phyloP scores from a whole-genome alignment of 2,797 vertebrate species.

The Uromys caudimaculatus region DNA sequence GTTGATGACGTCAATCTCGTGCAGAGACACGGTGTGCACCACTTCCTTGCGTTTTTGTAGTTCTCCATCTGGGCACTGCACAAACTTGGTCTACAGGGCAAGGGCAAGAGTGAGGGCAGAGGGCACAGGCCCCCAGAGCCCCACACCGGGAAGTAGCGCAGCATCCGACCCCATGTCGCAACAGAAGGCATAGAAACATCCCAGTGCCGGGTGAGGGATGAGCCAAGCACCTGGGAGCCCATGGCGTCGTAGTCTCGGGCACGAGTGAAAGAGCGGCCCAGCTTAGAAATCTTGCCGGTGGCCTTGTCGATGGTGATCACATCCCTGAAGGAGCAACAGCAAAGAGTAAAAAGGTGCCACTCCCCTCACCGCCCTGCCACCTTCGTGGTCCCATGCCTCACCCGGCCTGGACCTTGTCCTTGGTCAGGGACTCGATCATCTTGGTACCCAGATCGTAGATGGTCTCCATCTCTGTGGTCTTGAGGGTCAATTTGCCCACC shows the following conservation, averaged over 20 bases:
- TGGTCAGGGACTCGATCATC: constrained; percentile 97
- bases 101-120: accelerated
- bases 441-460: constrained; percentile 97
- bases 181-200: neutral
- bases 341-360: accelerated
- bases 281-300: constrained; percentile 96
- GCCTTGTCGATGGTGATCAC: constrained; percentile 98
- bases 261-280: constrained; percentile 96
- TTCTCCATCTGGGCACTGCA: constrained; percentile 97
- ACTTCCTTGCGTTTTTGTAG: constrained; percentile 97
- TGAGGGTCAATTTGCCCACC: constrained; percentile 96
- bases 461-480: constrained; percentile 98
- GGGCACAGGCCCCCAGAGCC: neutral
- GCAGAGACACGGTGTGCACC: constrained; percentile 95
- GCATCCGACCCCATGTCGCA: neutral
- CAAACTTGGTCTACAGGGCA: constrained; percentile 93
- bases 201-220: accelerated
- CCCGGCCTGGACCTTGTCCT: constrained; percentile 97
- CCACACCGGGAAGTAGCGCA: no score
- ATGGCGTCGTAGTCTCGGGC: constrained; percentile 97
- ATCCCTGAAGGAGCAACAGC: constrained; percentile 86
- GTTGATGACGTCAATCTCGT: constrained; percentile 98
- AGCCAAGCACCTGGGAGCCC: constrained; percentile 93
- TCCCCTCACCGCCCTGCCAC: accelerated
- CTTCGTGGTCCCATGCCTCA: constrained; percentile 78